phyloP scores from a whole-genome alignment of 2,113 vertebrate species.

The Burhinus oedicnemus region DNA sequence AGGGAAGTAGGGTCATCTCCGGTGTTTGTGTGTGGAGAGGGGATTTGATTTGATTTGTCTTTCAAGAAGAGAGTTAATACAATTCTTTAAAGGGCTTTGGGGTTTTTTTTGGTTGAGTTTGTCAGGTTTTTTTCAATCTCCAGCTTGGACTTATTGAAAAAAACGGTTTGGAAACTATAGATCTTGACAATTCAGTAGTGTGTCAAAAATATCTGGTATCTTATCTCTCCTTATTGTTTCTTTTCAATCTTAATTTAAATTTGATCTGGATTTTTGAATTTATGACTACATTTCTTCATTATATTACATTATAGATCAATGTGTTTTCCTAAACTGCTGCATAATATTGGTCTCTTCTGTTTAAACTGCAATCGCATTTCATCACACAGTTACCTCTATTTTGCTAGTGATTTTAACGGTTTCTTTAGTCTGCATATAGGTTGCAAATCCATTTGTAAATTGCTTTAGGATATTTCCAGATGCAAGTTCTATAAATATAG shows the following conservation, averaged over 20 bases:
- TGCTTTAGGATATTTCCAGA: neutral
- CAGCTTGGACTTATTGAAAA: neutral
- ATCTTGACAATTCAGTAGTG: neutral
- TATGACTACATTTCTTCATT: neutral
- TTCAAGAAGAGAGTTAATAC: neutral
- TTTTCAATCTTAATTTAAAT: neutral
- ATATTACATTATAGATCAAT: neutral
- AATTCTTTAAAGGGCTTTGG: fast-evolving
- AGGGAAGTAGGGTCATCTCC: neutral
- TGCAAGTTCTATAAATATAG: neutral
- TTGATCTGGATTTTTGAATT: neutral
- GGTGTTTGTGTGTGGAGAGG: neutral
- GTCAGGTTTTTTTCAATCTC: neutral
- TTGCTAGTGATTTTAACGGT: neutral
- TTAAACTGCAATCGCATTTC: neutral
- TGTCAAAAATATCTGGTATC: neutral
- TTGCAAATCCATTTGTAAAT: neutral
- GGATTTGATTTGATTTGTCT: neutral
- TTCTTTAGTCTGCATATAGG: neutral
- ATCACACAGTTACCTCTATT: neutral
- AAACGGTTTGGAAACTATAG: neutral
- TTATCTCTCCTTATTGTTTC: neutral
- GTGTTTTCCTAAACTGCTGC: neutral
- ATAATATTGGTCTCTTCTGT: neutral
- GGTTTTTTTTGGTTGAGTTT: fast-evolving